These are phyloP conservation scores for Troides oblongomaculatus DNA, from an alignment of 2,888 invertebrate genomes.

Conservation along the genomic window DNA sequence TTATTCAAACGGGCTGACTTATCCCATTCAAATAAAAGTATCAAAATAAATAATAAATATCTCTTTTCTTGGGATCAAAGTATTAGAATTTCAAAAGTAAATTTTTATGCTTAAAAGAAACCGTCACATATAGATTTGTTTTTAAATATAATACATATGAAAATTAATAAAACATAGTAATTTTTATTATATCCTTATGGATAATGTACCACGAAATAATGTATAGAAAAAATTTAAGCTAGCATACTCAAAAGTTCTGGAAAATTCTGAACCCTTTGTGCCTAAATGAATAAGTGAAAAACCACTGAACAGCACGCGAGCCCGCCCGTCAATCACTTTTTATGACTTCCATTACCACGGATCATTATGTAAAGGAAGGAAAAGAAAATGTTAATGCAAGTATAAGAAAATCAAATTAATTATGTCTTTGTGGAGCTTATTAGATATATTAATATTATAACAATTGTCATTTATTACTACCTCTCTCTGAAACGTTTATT, in stretches of 20 bases:
- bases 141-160: too few relatives aligned
- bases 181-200: too few relatives aligned
- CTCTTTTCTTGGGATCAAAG: too few relatives aligned
- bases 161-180: too few relatives aligned
- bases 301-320: conserved; percentile 2
- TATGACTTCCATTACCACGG: conserved; percentile 11
- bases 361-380: not conserved
- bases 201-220: too few relatives aligned
- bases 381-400: conserved; percentile 2
- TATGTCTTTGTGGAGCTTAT: not conserved
- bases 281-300: conserved; percentile 6
- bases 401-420: not conserved
- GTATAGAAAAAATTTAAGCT: too few relatives aligned
- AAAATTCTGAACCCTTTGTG: conserved; percentile 13
- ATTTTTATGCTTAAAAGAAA: too few relatives aligned
- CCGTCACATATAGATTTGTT: too few relatives aligned
- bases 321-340: conserved; percentile 2
- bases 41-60: too few relatives aligned
- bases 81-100: too few relatives aligned
- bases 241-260: not conserved
- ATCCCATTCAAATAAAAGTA: too few relatives aligned
- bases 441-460: not conserved
- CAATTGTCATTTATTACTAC: not conserved
- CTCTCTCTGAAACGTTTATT: not conserved
- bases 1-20: too few relatives aligned